Evolutionary conservation across 2,797 vertebrate species (phyloP).

Genomic region (Sebastes oblongus): DNA sequence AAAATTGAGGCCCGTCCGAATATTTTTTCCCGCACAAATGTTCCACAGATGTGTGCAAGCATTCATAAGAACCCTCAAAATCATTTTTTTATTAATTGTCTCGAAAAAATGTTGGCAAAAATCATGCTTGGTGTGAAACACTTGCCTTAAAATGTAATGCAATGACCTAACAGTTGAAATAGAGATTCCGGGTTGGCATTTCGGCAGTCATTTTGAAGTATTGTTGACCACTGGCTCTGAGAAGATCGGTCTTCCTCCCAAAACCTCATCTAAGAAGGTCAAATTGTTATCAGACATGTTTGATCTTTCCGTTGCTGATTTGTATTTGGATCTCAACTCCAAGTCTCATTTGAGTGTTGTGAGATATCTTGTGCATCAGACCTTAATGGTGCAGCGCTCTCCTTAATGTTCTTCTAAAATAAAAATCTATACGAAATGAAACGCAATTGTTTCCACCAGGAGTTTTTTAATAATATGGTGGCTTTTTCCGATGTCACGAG

Average conservation of each 20-base stretch:
- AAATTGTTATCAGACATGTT: not conserved
- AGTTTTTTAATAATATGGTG: constrained; percentile 39
- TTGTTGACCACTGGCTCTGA: not conserved
- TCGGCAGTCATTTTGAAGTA: not conserved
- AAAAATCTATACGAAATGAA: constrained; percentile 39
- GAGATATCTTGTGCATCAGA: not conserved
- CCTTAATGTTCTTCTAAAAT: constrained; percentile 27
- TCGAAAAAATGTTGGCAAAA: too few relatives aligned
- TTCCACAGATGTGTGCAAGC: too few relatives aligned
- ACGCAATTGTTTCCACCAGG: constrained; percentile 24
- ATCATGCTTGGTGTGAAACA: too few relatives aligned
- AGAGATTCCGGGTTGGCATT: not conserved
- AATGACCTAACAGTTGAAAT: not conserved
- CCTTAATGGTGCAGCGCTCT: constrained; percentile 7
- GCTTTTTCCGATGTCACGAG: constrained; percentile 35
- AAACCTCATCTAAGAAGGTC: not conserved
- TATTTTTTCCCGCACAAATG: too few relatives aligned
- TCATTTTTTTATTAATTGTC: too few relatives aligned
- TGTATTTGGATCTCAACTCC: not conserved
- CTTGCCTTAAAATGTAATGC: not conserved
- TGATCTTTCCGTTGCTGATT: not conserved
- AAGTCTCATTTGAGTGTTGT: not conserved
- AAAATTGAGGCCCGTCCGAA: too few relatives aligned
- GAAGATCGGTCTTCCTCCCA: not conserved
- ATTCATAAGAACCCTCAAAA: too few relatives aligned